These are phyloP conservation scores for Ecdyonurus torrentis DNA, from an alignment of 2,888 invertebrate genomes.

Conservation along the genomic window DNA sequence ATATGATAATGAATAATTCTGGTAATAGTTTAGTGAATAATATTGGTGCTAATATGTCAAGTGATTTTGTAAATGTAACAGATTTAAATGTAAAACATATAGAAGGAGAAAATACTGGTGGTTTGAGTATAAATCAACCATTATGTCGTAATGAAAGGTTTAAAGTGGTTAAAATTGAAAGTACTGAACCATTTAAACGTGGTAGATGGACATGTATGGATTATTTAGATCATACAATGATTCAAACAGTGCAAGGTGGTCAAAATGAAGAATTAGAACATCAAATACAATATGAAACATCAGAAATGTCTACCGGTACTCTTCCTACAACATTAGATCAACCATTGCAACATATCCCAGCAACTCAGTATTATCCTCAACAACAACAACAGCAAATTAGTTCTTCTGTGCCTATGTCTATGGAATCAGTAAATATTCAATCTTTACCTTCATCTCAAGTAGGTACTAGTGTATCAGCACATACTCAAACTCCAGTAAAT, in stretches of 20 bases:
- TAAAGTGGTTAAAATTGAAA: slow-evolving; percentile 79
- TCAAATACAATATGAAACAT: background rate
- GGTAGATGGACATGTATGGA: slow-evolving; percentile 93
- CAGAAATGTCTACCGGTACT: background rate
- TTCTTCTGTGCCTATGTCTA: background rate
- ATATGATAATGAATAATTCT: too few relatives aligned
- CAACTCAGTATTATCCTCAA: slow-evolving; percentile 15
- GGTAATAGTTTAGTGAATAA: slow-evolving; percentile 20
- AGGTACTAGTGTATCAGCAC: background rate
- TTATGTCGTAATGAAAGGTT: background rate
- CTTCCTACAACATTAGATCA: slow-evolving; percentile 23
- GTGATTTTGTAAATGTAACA: slow-evolving; percentile 11
- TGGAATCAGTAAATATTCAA: too few relatives aligned
- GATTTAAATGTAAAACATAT: slow-evolving; percentile 12
- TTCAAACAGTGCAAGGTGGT: slow-evolving; percentile 24
- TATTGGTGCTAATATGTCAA: slow-evolving; percentile 8
- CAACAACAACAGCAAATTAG: background rate
- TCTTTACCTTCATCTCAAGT: too few relatives aligned
- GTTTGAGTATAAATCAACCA: too few relatives aligned
- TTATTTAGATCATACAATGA: slow-evolving; percentile 67
- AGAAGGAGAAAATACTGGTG: background rate
- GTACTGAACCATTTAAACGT: slow-evolving; percentile 81
- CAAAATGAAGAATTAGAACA: background rate
- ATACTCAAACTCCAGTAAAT: too few relatives aligned
- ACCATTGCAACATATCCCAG: slow-evolving; percentile 34